Evolutionary conservation across 1,140 invertebrate genomes (phyloP), one percentile per base, ranked within the genome.

Genomic region (Holcopasites calliopsidis): DNA sequence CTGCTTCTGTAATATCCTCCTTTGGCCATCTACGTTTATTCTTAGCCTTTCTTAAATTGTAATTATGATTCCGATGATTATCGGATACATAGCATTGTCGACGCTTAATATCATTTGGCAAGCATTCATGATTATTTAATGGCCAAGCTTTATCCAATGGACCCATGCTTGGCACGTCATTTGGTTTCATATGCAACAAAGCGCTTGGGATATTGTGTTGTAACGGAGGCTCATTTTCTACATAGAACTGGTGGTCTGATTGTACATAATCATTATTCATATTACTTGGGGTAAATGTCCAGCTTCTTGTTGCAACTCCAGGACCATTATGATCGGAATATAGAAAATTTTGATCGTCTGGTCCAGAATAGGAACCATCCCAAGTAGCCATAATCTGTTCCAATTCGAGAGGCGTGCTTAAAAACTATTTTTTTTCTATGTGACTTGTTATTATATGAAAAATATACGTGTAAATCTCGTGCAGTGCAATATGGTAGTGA

Each of bases 331-430:
- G 84, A 54, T 86, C 79, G 2, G 86, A 69, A n/a, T 84, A 86
- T 0, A 79, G 86, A 58, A 83, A 90, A 68, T 85, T 87, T 13
- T 86, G 71, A 62, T 88, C 89, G 10, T 89, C 88, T 21, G 84
- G 77, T 7, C 82, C 88, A 26, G 83, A 79, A 60, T 88, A 88
- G 4, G 90, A 91, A 52, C 90, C 90, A 71, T 91, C 86, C 90
- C 90, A 91, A 40, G 89, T 90, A 50, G 90, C 90, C 90, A 91
- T 91, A 64, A 64, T 58, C 35, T 47, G n/a, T 47, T 31, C 1
- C 11, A 42, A 26, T 10, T 44, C 11, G 16, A 6, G 28, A 16
- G 10, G 40, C 49, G 7, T 35, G 16, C 35, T 16, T 23, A 0
- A 35, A 1, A 18, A n/a, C 16, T 26, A 35, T 3, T 57, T 54